Evolutionary conservation across 2,888 invertebrate species (phyloP), one percentile per base, ranked within the genome.

Genomic region (Teleiodes luculella): DNA sequence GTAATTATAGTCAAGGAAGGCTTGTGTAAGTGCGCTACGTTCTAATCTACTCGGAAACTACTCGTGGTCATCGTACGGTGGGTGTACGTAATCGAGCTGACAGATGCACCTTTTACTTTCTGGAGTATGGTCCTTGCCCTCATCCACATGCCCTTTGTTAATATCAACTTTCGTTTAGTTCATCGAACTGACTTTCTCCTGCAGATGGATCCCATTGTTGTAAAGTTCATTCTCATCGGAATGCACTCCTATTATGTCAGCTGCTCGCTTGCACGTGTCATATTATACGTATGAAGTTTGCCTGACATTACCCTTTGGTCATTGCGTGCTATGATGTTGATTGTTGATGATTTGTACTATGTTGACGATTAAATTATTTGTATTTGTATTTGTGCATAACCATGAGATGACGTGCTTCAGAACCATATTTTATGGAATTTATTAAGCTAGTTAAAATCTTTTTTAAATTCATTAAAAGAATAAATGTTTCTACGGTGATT

Each of bases 101-200:
- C 55, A 54, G 52, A 62, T 68, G n/a, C 65, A 64, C 74, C 72
- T 82, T 81, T 81, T 82, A 80, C 79, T 81, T 83, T 80, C 80
- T 76, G 76, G 72, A 68, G 62, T 60, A 55, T 64, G 64, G 60
- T 66, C 63, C 62, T 58, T 60, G 63, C 57, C 59, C 58, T 62
- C 64, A 68, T 78, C 80, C 81, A 43, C 28, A 11, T 28, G 70
- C 77, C 77, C 73, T 75, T 73, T 74, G 71, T 74, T 57, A 59
- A 39, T 50, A 72, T 76, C 77, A 78, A 83, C 86, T 87, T 86
- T 87, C 84, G 72, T 84, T 85, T 87, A 64, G 88, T 87, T 88
- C 88, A 84, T 86, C 83, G 88, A 89, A 88, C 88, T 83, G 74
- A 87, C 88, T 88, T 88, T 89, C 88, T 82, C 87, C 85, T 66